phyloP scores from a whole-genome alignment of 1,140 invertebrate genomes.

The Sycophaga agraensis region DNA sequence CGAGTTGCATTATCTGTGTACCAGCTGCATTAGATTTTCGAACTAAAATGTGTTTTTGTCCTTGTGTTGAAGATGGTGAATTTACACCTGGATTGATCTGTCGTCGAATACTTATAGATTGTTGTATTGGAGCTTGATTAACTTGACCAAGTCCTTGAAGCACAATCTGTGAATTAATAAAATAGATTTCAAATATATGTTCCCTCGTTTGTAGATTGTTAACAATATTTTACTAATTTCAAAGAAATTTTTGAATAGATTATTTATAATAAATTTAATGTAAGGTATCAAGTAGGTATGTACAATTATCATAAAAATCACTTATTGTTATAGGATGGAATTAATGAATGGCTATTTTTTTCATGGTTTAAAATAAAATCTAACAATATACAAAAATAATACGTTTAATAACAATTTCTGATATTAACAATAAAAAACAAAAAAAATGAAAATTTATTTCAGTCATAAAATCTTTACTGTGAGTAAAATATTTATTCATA shows the following conservation, averaged over 20 bases:
- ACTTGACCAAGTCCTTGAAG: conserved; percentile 48
- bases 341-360: too few relatives aligned
- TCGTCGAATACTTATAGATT: conserved; percentile 50
- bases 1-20: conserved; percentile 52
- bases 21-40: conserved; percentile 49
- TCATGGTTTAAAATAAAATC: too few relatives aligned
- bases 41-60: conserved; percentile 52
- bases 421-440: too few relatives aligned
- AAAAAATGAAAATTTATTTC: too few relatives aligned
- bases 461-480: too few relatives aligned
- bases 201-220: too few relatives aligned
- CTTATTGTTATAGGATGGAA: too few relatives aligned
- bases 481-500: too few relatives aligned
- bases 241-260: too few relatives aligned
- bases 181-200: neutral
- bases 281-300: neutral
- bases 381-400: too few relatives aligned
- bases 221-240: too few relatives aligned
- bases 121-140: conserved; percentile 39
- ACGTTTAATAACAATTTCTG: too few relatives aligned
- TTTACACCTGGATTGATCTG: conserved; percentile 42
- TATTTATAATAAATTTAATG: neutral
- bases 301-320: neutral
- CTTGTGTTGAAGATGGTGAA: conserved; percentile 35
- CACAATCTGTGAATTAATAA: conserved; percentile 40